A percentile compares a stretch with the other conserved stretches of the same genome.
These are phyloP conservation scores for Octodon degus DNA, from an alignment of 2,113 vertebrate species.

Conservation along the genomic window DNA sequence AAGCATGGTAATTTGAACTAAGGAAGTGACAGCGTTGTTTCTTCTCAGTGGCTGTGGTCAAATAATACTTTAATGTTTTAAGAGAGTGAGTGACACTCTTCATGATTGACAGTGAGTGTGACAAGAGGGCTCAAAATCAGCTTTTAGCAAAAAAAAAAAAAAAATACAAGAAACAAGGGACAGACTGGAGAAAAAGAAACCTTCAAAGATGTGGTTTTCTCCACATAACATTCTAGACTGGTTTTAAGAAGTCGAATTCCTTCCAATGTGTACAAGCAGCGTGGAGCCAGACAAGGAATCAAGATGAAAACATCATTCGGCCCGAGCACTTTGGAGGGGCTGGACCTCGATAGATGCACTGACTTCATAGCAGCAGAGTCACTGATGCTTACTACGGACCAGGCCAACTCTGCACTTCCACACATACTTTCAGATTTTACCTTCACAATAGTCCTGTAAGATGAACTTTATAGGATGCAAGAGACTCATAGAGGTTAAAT, in stretches of 20 bases:
- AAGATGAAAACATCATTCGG: neutral
- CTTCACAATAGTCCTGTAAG: neutral
- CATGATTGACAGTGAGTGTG: neutral
- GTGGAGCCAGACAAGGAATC: neutral
- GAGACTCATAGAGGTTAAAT: neutral
- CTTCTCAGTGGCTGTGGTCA: neutral
- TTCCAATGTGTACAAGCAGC: neutral
- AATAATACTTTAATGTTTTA: neutral
- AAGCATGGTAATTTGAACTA: neutral
- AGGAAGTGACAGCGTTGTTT: neutral
- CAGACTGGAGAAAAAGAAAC: neutral
- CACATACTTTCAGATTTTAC: neutral
- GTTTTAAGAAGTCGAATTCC: neutral
- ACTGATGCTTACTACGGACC: neutral
- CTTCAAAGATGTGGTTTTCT: neutral
- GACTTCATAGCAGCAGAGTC: neutral
- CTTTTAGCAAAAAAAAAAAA: neutral
- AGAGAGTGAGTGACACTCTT: neutral
- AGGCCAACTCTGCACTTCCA: neutral
- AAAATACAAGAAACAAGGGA: neutral
- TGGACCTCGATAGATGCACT: neutral
- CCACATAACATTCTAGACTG: neutral
- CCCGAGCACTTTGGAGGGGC: neutral
- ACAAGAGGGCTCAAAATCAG: neutral
- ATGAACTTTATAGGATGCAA: neutral